Percentiles rank a stretch among this genome's conserved stretches.
Evolutionary conservation across 2,113 vertebrate species (phyloP).

Genomic region (Hyla sarda): DNA sequence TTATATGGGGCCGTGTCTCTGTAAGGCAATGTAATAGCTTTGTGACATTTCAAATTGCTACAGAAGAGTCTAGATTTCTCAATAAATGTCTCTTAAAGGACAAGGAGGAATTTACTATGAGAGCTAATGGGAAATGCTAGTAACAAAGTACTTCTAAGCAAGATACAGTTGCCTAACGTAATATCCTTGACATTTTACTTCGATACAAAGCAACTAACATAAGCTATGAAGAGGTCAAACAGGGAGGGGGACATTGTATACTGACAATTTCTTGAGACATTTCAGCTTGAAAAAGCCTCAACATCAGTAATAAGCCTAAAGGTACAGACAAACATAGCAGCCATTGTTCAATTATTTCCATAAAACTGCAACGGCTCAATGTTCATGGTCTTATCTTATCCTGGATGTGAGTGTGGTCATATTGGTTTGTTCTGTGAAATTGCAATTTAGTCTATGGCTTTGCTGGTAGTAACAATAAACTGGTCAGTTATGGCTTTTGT

Average conservation of each 20-base stretch:
- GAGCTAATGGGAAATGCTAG: constrained; percentile 19
- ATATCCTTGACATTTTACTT: neutral
- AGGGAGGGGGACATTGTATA: neutral
- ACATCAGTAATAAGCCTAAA: neutral
- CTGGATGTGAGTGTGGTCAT: too few species aligned
- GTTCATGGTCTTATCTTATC: too few species aligned
- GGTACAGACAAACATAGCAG: neutral
- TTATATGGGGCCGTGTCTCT: neutral
- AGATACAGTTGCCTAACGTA: neutral
- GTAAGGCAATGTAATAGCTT: neutral
- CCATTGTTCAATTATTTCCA: neutral
- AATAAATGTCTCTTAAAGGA: constrained; percentile 19
- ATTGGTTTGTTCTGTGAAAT: too few species aligned
- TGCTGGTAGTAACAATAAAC: too few species aligned
- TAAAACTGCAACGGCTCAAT: too few species aligned
- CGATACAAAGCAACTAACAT: neutral
- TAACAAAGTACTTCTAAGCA: neutral
- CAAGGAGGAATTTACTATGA: constrained; percentile 61
- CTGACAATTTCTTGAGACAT: neutral
- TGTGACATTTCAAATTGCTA: constrained; percentile 21
- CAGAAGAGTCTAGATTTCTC: neutral
- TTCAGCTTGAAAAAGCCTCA: too few species aligned
- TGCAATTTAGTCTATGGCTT: too few species aligned
- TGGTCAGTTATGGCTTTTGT: too few species aligned
- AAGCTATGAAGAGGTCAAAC: neutral